Conservation (phyloP, 2,888 invertebrate species). For the Azorinus chamasolen region DNA sequence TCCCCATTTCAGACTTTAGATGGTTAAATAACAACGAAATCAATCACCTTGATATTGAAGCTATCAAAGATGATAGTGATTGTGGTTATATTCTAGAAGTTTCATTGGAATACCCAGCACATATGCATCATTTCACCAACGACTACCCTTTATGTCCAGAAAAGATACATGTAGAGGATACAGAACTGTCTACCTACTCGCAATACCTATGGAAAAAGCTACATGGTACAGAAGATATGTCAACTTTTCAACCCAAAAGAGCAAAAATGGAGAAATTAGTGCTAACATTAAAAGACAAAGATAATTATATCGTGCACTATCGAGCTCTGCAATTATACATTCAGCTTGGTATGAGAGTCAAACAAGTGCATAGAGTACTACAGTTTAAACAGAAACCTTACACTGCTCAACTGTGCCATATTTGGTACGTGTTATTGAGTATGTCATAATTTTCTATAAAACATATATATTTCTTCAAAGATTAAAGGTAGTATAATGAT, state of each 20-base stretch:
- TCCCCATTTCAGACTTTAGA: conserved; percentile 40
- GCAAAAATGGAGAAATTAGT: conserved; percentile 29
- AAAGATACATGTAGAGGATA: conserved; percentile 15
- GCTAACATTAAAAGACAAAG: conserved; percentile 6
- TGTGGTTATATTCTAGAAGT: conserved; percentile 50
- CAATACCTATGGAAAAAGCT: conserved; percentile 14
- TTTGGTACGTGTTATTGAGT: conserved; percentile 3
- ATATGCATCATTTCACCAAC: conserved; percentile 33
- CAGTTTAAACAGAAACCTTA: conserved; percentile 19
- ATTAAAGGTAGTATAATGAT: too few species aligned
- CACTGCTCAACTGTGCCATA: conserved; percentile 14
- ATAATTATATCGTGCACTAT: conserved; percentile 24
- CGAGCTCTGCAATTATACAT: not conserved
- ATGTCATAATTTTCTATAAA: too few species aligned
- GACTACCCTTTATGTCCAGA: conserved; percentile 54
- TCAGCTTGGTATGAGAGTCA: not conserved
- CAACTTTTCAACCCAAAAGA: conserved; percentile 5
- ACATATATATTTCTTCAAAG: too few species aligned
- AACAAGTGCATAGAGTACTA: too few species aligned
- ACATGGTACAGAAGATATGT: conserved; percentile 1
- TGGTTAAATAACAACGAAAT: conserved; percentile 28
- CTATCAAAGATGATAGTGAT: conserved; percentile 2
- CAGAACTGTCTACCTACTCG: conserved; percentile 31
- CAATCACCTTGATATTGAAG: conserved; percentile 1
- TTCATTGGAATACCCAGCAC: conserved; percentile 40